Percentiles rank a stretch among this genome's conserved stretches.
phyloP scores from a whole-genome alignment of 2,888 invertebrate genomes.

The Pedicia rivosa region DNA sequence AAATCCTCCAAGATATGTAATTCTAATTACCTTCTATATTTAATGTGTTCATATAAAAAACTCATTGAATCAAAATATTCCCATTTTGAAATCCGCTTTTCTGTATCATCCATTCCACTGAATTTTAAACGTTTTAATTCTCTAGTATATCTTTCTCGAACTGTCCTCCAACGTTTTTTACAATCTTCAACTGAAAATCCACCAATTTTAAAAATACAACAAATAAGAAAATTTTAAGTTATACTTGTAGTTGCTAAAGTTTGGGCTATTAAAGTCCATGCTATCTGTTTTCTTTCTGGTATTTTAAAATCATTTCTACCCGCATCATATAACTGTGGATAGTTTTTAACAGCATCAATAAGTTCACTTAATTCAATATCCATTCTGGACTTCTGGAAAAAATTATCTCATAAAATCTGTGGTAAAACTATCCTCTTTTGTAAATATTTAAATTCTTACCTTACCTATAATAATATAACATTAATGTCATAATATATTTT shows the following conservation, averaged over 20 bases:
- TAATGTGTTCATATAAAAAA: constrained; percentile 14
- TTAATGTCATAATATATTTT: too few species aligned
- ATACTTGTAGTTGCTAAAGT: neutral
- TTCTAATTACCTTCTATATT: constrained; percentile 6
- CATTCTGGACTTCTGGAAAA: too few species aligned
- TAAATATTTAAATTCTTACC: too few species aligned
- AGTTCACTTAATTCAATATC: constrained; percentile 11
- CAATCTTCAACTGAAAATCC: constrained; percentile 19
- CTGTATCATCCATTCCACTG: constrained; percentile 10
- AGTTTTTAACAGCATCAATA: constrained; percentile 22
- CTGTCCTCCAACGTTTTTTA: constrained; percentile 27
- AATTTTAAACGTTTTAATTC: constrained; percentile 21
- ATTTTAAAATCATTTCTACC: constrained; percentile 25
- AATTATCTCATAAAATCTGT: too few species aligned
- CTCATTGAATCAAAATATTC: constrained; percentile 13
- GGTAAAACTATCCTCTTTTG: too few species aligned
- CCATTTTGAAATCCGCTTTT: constrained; percentile 10
- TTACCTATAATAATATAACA: too few species aligned
- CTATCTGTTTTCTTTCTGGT: constrained; percentile 23
- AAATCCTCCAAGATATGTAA: too few species aligned
- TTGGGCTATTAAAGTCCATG: constrained; percentile 24
- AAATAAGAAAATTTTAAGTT: constrained; percentile 6
- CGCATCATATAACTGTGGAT: constrained; percentile 26
- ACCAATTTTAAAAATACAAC: constrained; percentile 11
- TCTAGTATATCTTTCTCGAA: constrained; percentile 29